Evolutionary conservation across 2,113 vertebrate species (phyloP).

Genomic region (Dasyornis broadbenti): DNA sequence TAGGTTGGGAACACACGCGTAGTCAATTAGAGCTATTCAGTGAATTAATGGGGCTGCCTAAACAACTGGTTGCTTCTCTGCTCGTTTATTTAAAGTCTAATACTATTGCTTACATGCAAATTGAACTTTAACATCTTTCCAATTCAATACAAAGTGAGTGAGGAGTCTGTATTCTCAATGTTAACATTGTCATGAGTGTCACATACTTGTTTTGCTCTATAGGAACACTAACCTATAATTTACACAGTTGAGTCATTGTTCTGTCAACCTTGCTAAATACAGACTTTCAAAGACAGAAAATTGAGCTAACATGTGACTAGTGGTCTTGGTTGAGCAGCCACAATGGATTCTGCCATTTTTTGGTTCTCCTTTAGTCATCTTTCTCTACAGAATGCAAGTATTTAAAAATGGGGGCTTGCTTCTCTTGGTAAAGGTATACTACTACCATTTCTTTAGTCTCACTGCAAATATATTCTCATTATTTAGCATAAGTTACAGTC

Average conservation of each 20-base stretch:
- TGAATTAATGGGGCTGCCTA: not conserved
- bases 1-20: not conserved
- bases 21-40: not conserved
- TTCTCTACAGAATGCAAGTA: not conserved
- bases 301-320: not conserved
- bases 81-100: not conserved
- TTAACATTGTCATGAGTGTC: not conserved
- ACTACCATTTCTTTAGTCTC: not conserved
- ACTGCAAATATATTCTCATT: not conserved
- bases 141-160: not conserved
- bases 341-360: not conserved
- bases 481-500: not conserved
- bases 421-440: not conserved
- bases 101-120: not conserved
- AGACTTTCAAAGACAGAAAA: not conserved
- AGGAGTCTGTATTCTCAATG: not conserved
- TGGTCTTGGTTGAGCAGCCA: not conserved
- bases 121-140: not conserved
- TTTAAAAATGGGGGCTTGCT: not conserved
- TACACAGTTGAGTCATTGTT: slow-evolving; percentile 17
- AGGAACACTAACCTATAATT: not conserved
- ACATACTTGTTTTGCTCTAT: not conserved
- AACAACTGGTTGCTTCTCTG: not conserved
- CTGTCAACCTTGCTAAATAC: not conserved
- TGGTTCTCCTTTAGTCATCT: not conserved